Percentiles rank a stretch among this genome's conserved stretches.
phyloP scores from a whole-genome alignment of 2,113 vertebrate genomes.

The Corythaeola cristata region DNA sequence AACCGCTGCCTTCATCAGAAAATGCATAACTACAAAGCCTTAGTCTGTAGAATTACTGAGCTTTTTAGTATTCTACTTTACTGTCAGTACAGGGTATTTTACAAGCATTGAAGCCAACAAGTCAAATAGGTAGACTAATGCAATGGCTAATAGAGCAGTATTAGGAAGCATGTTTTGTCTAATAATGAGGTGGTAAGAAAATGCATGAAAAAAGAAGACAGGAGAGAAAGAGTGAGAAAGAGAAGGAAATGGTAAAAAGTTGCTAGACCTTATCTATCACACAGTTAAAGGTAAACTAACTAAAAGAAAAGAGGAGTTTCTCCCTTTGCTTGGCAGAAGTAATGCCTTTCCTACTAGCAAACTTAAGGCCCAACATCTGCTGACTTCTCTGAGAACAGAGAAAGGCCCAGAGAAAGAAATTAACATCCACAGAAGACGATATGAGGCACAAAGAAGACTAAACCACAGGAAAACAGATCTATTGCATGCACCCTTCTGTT shows the following conservation, averaged over 20 bases:
- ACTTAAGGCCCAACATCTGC: background rate
- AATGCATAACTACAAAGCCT: background rate
- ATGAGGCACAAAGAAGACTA: background rate
- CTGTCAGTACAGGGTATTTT: background rate
- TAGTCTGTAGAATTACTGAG: background rate
- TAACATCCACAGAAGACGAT: background rate
- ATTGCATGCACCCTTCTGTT: background rate
- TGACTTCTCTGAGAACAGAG: background rate
- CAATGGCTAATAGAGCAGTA: background rate
- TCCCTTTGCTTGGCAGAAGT: background rate
- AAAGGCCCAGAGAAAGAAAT: background rate
- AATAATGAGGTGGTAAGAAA: background rate
- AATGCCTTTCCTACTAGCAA: background rate
- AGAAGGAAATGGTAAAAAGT: background rate
- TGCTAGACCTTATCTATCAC: background rate
- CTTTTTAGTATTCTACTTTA: constrained; percentile 14
- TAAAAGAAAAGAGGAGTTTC: background rate
- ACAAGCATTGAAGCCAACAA: background rate
- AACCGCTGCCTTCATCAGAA: background rate
- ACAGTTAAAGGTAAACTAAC: background rate
- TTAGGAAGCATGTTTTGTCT: background rate
- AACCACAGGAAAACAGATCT: background rate
- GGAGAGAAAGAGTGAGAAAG: background rate
- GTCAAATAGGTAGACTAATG: background rate
- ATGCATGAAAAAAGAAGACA: background rate